Conservation (phyloP, 2,797 vertebrate species). For the Corythornis leucogaster region DNA sequence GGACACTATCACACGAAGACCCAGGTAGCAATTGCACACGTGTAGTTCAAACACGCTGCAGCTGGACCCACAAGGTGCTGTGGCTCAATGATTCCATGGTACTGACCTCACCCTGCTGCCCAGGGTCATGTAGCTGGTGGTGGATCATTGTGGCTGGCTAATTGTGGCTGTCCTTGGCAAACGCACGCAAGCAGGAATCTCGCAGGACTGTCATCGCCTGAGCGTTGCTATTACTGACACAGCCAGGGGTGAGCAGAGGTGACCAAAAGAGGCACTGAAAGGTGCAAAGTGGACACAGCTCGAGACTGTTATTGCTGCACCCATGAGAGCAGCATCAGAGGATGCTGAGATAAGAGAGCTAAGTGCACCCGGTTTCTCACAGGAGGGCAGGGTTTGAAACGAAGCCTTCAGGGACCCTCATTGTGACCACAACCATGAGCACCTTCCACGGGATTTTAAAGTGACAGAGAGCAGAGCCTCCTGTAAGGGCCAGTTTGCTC, state of each 20-base stretch:
- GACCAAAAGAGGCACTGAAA: not conserved
- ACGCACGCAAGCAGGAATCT: not conserved
- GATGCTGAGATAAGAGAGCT: not conserved
- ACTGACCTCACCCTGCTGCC: slow-evolving; percentile 23
- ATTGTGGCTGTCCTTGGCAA: not conserved
- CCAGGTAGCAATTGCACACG: not conserved
- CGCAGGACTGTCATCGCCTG: not conserved
- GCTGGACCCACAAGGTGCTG: not conserved
- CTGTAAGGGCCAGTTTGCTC: not conserved
- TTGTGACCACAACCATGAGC: not conserved
- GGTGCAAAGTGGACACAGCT: not conserved
- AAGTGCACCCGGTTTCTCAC: not conserved
- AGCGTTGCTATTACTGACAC: not conserved
- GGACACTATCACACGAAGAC: not conserved
- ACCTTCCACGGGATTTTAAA: not conserved
- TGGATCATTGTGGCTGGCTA: not conserved
- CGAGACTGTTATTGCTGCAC: fast-evolving
- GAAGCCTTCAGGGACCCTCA: not conserved
- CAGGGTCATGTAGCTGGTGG: not conserved
- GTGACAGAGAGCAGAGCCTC: not conserved
- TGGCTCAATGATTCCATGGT: not conserved
- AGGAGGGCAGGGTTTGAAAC: not conserved
- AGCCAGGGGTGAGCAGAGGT: not conserved
- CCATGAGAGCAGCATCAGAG: not conserved
- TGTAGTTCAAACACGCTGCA: not conserved